Evolutionary conservation across 1,140 invertebrate species (phyloP).

Genomic region (Riptortus pedestris): DNA sequence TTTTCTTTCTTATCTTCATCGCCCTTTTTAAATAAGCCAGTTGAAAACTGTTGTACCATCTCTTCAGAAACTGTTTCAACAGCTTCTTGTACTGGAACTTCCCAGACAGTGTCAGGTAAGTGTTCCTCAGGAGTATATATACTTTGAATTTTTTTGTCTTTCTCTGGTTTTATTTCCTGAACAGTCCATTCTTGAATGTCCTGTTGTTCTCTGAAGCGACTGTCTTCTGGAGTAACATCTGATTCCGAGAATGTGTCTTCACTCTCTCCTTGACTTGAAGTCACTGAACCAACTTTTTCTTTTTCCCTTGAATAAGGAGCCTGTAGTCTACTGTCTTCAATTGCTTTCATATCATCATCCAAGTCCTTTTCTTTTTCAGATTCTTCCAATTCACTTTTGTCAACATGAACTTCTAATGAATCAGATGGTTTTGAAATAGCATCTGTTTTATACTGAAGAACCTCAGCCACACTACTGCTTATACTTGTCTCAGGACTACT

Average conservation of each 20-base stretch:
- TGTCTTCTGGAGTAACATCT: constrained; percentile 40
- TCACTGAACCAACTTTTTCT: constrained; percentile 18
- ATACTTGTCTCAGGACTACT: not conserved
- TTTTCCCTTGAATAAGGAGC: constrained; percentile 24
- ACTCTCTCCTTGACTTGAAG: constrained; percentile 42
- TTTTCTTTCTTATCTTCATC: constrained; percentile 24
- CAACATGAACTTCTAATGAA: constrained; percentile 42
- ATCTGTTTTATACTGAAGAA: constrained; percentile 35
- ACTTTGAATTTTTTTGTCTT: constrained; percentile 16
- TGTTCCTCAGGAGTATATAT: constrained; percentile 46
- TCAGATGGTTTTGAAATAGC: constrained; percentile 37
- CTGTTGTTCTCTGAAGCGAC: constrained; percentile 35
- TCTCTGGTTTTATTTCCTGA: constrained; percentile 8
- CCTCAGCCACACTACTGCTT: constrained; percentile 27
- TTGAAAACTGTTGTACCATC: constrained; percentile 13
- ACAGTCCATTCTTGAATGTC: constrained; percentile 31
- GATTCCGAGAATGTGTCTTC: constrained; percentile 47
- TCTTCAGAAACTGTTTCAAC: constrained; percentile 32
- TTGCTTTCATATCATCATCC: constrained; percentile 35
- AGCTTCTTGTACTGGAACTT: constrained; percentile 48
- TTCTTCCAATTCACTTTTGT: constrained; percentile 43
- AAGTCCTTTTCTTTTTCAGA: constrained; percentile 39
- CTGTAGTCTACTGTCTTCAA: constrained; percentile 32
- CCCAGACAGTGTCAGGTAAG: constrained; percentile 50
- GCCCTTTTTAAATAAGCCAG: constrained; percentile 20